Percentiles rank a stretch among this genome's conserved stretches.
phyloP scores from a whole-genome alignment of 2,888 invertebrate species.

The Tinea trinotella region DNA sequence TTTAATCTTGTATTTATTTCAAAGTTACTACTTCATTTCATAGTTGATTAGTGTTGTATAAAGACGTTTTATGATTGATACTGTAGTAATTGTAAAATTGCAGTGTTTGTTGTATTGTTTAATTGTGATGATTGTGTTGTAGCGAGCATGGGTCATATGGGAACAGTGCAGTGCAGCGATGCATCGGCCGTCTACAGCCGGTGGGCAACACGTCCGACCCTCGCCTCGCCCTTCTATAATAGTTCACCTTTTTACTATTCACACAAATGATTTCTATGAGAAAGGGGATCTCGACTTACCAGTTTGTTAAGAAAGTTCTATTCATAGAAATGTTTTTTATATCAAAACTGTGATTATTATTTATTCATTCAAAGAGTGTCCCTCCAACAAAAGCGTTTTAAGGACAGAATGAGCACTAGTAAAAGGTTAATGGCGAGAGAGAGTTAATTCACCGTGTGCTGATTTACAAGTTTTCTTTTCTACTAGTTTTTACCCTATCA shows the following conservation, averaged over 20 bases:
- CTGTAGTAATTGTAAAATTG: too few relatives aligned
- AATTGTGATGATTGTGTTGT: not conserved
- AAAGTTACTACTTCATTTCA: too few relatives aligned
- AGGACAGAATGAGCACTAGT: slow-evolving; percentile 69
- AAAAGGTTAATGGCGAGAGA: slow-evolving; percentile 45
- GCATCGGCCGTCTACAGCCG: slow-evolving; percentile 2
- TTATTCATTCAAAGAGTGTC: slow-evolving; percentile 63
- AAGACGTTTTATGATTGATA: too few relatives aligned
- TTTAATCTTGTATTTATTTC: too few relatives aligned
- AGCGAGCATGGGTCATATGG: not conserved
- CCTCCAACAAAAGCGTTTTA: slow-evolving; percentile 46
- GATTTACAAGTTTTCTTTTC: slow-evolving; percentile 17
- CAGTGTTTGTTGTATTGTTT: not conserved
- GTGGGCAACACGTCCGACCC: slow-evolving; percentile 34
- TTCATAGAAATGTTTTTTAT: slow-evolving; percentile 41
- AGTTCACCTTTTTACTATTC: slow-evolving; percentile 61
- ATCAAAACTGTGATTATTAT: slow-evolving; percentile 47
- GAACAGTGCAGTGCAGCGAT: not conserved
- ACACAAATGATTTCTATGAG: slow-evolving; percentile 67
- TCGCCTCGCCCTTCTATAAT: slow-evolving; percentile 55
- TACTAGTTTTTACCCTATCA: slow-evolving; percentile 10
- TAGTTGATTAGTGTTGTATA: too few relatives aligned
- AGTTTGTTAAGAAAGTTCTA: slow-evolving; percentile 61
- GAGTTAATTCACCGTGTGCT: slow-evolving; percentile 54
- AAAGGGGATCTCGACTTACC: slow-evolving; percentile 72